Base-by-base conservation (phyloP, 1,140 invertebrate species). In the Neodiprion pinetum region DNA sequence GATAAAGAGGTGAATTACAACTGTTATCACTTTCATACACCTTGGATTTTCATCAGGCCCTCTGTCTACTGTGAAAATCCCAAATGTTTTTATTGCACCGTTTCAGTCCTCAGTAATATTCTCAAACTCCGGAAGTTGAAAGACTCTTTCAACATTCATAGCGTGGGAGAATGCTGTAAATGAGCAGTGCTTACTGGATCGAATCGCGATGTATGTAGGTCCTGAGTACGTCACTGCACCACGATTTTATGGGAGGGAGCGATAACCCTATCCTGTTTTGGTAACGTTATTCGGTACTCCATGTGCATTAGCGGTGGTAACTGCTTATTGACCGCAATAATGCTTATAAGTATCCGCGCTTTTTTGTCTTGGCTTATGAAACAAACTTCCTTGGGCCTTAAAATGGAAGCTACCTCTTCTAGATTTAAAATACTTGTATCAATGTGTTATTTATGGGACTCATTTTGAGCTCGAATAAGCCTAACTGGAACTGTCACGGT, bases 21-120 rank as follows among this genome's bases (percentile, higher is more conserved):
- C 40, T 9, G 67, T 61, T 66, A 87, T 86, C n/a, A 83, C 80
- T 76, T 86, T 81, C 23, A 53, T 50, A 81, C 85, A 85, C 74
- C 85, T 68, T 50, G 87, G 87, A 72, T 86, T 86, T 81, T 87
- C 82, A 75, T 88, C 84, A 11, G 85, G 85, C 28, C 86, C 82
- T 49, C 84, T 82, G 77, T 88, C 85, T 74, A 73, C 72, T 69
- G 82, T 79, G 80, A 87, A 81, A 9, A 86, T 66, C 75, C 87
- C 65, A 75, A 88, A 77, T 67, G 86, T 85, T 80, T 88, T 88
- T 12, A 81, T 53, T 71, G 61, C 49, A 66, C 77, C 79, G 50
- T 79, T 75, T 78, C 77, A 74, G 77, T 70, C 77, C 72, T 72
- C 70, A 28, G 75, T 77, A 72, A 82, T 73, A 65, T 77, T 67